phyloP scores from a whole-genome alignment of 2,113 vertebrate genomes.

The Gallinago undulata region DNA sequence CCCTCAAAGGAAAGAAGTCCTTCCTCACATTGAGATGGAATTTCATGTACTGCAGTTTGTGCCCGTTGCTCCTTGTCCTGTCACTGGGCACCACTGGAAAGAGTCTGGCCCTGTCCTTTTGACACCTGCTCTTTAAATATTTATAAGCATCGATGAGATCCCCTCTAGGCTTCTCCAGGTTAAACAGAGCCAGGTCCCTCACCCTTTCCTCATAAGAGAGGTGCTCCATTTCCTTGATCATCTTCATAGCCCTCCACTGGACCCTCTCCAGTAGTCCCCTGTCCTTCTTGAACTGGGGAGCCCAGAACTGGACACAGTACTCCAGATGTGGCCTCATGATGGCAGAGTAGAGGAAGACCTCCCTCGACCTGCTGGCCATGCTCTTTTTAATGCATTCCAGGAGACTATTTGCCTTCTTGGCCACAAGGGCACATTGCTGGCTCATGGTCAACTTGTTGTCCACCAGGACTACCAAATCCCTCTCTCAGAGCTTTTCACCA shows the following conservation, averaged over 20 bases:
- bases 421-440: not conserved
- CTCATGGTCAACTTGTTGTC: not conserved
- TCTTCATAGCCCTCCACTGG: not conserved
- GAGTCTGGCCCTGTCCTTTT: not conserved
- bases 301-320: not conserved
- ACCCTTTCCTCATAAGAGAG: not conserved
- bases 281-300: not conserved
- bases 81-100: not conserved
- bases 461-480: not conserved
- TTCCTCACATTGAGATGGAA: not conserved
- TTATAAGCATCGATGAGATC: not conserved
- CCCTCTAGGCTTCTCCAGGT: not conserved
- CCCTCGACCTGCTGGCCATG: not conserved
- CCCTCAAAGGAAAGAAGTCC: not conserved
- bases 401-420: not conserved
- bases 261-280: not conserved
- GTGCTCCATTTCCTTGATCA: not conserved
- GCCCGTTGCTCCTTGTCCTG: not conserved
- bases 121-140: not conserved
- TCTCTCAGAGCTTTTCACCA: not conserved
- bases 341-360: not conserved
- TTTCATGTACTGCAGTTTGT: not conserved
- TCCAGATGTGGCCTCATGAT: not conserved
- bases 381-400: not conserved
- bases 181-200: not conserved